Percentiles rank a stretch among this genome's conserved stretches.
Evolutionary conservation across 2,113 vertebrate species (phyloP).

Genomic region (Colinus virginianus): DNA sequence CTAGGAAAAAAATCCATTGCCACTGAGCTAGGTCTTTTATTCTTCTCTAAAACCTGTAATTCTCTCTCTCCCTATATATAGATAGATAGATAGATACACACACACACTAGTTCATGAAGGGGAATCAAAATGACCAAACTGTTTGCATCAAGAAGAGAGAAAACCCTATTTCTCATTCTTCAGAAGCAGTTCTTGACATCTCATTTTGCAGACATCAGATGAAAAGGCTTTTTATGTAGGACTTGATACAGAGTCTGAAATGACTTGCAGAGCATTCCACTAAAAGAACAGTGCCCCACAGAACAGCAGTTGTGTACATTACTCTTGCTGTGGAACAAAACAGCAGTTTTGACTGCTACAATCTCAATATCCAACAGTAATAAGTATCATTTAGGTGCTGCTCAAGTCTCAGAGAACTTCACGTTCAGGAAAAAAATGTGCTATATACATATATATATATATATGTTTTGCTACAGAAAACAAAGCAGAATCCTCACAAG

Average conservation of each 20-base stretch:
- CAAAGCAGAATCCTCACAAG: no score
- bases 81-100: no score
- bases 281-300: background rate
- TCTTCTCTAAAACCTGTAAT: constrained; percentile 28
- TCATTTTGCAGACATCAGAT: background rate
- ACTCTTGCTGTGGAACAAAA: background rate
- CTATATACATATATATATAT: no score
- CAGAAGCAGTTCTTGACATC: constrained; percentile 2
- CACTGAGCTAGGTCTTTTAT: constrained; percentile 13
- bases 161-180: background rate
- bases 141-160: background rate
- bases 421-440: no score
- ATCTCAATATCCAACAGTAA: background rate
- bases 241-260: background rate
- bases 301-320: background rate
- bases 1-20: background rate
- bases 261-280: background rate
- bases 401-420: no score
- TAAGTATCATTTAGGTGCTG: background rate
- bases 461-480: no score
- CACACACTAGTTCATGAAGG: background rate
- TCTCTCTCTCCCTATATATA: background rate
- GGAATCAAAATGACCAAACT: constrained; percentile 25
- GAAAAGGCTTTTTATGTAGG: background rate
- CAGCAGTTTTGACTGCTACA: background rate